A percentile compares a stretch with the other conserved stretches of the same genome.
These are phyloP conservation scores for Isaurus tuberculatus DNA, from an alignment of 92 coral and sea anemone species.

Conservation along the genomic window DNA sequence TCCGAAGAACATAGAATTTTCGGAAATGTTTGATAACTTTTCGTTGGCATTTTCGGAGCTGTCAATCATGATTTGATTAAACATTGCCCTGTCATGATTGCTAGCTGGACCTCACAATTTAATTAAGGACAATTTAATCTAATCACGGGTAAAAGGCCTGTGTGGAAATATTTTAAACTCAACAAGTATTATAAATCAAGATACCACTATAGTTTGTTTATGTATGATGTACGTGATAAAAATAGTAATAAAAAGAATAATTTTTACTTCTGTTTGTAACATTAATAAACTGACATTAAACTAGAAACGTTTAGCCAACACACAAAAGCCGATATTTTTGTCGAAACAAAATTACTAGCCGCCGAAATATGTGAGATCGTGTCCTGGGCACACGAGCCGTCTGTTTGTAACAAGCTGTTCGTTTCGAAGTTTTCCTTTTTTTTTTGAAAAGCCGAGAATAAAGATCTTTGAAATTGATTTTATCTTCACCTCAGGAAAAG, in stretches of 20 bases:
- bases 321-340: too few species aligned
- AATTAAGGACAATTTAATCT: not conserved
- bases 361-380: too few species aligned
- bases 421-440: too few species aligned
- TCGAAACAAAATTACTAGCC: too few species aligned
- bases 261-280: too few species aligned
- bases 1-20: not conserved
- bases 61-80: too few species aligned
- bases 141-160: not conserved
- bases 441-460: slow-evolving; percentile 8
- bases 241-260: not conserved
- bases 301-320: too few species aligned
- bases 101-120: slow-evolving; percentile 10
- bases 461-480: slow-evolving; percentile 9
- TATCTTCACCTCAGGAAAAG: not conserved
- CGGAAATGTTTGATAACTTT: slow-evolving; percentile 1
- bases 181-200: not conserved
- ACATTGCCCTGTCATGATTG: slow-evolving; percentile 17
- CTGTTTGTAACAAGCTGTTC: too few species aligned
- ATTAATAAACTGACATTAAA: too few species aligned
- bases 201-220: not conserved
- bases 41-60: slow-evolving; percentile 17
- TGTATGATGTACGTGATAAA: slow-evolving; percentile 1
- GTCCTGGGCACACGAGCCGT: too few species aligned
- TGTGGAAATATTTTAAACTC: not conserved